phyloP scores from a whole-genome alignment of 2,113 vertebrate genomes.

The Misgurnus mizolepis region DNA sequence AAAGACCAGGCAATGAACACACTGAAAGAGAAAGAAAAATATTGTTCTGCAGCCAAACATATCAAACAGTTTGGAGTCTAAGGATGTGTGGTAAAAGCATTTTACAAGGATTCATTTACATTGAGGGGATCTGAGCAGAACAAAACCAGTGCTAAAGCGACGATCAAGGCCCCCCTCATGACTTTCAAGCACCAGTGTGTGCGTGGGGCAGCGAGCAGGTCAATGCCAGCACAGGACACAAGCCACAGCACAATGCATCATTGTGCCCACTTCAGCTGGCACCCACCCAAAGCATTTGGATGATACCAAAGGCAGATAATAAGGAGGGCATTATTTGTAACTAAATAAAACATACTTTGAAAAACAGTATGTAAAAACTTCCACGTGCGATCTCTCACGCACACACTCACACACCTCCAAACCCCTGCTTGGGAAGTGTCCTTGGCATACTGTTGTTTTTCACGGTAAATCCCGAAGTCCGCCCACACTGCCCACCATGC shows the following conservation, averaged over 20 bases:
- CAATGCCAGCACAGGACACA: constrained; percentile 27
- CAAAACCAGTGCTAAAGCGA: background rate
- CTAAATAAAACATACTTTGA: background rate
- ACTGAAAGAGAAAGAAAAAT: background rate
- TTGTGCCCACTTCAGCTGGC: constrained; percentile 42
- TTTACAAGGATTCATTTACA: constrained; percentile 1
- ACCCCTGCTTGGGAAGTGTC: constrained; percentile 73
- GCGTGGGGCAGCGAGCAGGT: constrained; percentile 13
- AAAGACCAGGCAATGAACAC: constrained; percentile 7
- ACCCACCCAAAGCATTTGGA: constrained; percentile 30
- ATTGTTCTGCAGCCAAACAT: constrained; percentile 31
- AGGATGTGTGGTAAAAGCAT: background rate
- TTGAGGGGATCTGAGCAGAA: background rate
- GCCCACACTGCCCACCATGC: constrained; percentile 78
- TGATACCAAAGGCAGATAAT: constrained; percentile 20
- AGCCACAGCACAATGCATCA: constrained; percentile 39
- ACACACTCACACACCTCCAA: constrained; percentile 50
- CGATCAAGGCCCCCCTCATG: background rate
- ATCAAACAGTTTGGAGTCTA: constrained; percentile 18
- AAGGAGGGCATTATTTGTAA: constrained; percentile 25
- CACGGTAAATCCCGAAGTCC: constrained; percentile 79
- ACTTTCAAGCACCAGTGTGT: background rate
- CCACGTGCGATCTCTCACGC: constrained; percentile 34
- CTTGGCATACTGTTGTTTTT: constrained; percentile 77
- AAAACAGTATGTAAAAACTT: constrained; percentile 12